A percentile compares a stretch with the other conserved stretches of the same genome.
Evolutionary conservation across 2,797 vertebrate genomes (phyloP).

Genomic region (Pangasius macronema): DNA sequence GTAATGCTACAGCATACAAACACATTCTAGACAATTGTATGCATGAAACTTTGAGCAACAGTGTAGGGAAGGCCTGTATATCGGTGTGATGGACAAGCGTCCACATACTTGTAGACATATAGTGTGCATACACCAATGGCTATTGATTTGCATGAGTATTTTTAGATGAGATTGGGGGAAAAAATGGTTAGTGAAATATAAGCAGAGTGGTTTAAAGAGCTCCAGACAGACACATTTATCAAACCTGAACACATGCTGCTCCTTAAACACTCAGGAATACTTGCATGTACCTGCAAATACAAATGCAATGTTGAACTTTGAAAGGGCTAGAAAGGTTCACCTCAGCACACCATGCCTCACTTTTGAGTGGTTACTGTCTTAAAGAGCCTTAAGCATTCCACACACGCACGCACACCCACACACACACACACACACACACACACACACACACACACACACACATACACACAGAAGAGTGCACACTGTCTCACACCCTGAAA

Average conservation of each 20-base stretch:
- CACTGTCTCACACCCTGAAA: constrained; percentile 1
- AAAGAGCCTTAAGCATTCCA: constrained; percentile 8
- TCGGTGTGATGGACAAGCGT: neutral
- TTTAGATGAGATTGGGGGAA: neutral
- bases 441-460: constrained; percentile 11
- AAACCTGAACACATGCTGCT: constrained; percentile 35
- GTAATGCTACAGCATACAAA: neutral
- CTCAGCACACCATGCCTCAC: neutral
- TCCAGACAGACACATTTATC: constrained; percentile 30
- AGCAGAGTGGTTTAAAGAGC: neutral
- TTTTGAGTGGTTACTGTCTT: constrained; percentile 39
- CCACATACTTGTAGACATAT: neutral
- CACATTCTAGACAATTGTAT: neutral
- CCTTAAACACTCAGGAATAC: constrained; percentile 29
- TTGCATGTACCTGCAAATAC: constrained; percentile 30
- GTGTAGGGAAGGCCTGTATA: neutral
- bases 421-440: neutral
- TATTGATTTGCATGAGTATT: neutral
- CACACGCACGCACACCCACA: too few relatives aligned
- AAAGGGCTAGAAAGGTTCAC: constrained; percentile 21
- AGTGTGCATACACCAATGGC: neutral
- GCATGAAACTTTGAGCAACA: neutral
- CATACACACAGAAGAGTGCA: neutral
- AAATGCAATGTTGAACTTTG: constrained; percentile 22
- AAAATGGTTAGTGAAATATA: neutral